Evolutionary conservation across 2,113 vertebrate genomes (phyloP).

Genomic region (Cettia cetti): DNA sequence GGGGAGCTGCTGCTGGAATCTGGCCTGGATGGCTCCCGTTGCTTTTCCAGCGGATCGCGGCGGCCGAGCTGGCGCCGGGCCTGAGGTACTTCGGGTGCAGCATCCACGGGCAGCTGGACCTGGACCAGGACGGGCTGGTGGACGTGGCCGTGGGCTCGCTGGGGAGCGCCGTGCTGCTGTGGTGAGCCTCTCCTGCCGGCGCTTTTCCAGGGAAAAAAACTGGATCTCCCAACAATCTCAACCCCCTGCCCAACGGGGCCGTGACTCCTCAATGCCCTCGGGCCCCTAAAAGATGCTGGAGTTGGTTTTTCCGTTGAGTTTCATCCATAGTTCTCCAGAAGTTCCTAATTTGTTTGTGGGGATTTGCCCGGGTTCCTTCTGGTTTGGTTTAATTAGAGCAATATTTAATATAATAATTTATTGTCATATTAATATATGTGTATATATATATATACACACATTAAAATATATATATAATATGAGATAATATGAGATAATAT

Average conservation of each 20-base stretch:
- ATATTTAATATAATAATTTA: no score
- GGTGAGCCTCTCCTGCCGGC: no score
- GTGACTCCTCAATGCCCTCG: accelerated
- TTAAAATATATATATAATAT: no score
- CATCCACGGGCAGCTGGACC: conserved; percentile 90
- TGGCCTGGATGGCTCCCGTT: neutral
- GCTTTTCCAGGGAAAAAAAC: neutral
- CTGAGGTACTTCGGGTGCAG: conserved; percentile 95
- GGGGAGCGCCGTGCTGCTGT: conserved; percentile 87
- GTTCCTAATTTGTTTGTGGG: neutral
- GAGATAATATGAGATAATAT: no score
- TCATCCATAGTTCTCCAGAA: neutral
- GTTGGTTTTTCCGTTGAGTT: neutral
- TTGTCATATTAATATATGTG: no score
- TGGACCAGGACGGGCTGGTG: conserved; percentile 87
- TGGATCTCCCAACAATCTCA: accelerated
- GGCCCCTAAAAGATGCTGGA: no score
- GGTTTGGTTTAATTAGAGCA: neutral
- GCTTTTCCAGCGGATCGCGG: conserved; percentile 82
- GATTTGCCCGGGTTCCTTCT: neutral
- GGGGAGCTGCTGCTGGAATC: neutral
- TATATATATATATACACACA: no score
- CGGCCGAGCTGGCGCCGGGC: conserved; percentile 75
- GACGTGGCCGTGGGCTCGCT: conserved; percentile 92
- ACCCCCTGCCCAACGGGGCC: accelerated